Evolutionary conservation across 1,140 invertebrate genomes (phyloP).

Genomic region (Wiebesia pumilae): DNA sequence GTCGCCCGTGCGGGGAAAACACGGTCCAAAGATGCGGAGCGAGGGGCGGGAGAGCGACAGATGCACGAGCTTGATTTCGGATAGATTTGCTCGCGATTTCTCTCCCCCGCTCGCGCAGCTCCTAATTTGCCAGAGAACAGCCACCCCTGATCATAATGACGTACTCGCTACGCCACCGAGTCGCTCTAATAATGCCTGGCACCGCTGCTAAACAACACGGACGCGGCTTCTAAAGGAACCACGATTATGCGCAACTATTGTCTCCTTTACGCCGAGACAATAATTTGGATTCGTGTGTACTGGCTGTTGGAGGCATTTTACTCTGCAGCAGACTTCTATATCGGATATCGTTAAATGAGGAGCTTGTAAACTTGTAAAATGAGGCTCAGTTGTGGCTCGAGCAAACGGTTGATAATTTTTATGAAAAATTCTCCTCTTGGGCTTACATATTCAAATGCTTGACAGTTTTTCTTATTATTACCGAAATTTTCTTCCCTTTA

Average conservation of each 20-base stretch:
- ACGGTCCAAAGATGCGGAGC: background rate
- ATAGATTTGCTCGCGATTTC: background rate
- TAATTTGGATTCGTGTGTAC: background rate
- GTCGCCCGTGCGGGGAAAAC: background rate
- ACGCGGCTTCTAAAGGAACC: background rate
- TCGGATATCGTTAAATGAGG: too few species aligned
- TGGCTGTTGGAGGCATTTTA: too few species aligned
- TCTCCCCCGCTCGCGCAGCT: background rate
- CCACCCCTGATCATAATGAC: conserved; percentile 10
- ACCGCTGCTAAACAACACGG: background rate
- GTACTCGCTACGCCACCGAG: too few species aligned
- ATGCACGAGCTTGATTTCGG: background rate
- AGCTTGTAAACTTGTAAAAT: too few species aligned
- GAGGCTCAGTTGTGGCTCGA: too few species aligned
- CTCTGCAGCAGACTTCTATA: too few species aligned
- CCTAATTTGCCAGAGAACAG: conserved; percentile 19
- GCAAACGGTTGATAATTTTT: too few species aligned
- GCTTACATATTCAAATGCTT: too few species aligned
- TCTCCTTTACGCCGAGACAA: background rate
- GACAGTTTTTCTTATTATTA: too few species aligned
- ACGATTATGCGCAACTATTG: background rate
- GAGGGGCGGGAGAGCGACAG: conserved; percentile 17
- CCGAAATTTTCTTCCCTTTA: too few species aligned
- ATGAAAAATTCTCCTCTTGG: too few species aligned
- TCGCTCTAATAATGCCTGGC: background rate